Conservation (phyloP, 2,888 invertebrate genomes). For the Odontothrips loti region DNA sequence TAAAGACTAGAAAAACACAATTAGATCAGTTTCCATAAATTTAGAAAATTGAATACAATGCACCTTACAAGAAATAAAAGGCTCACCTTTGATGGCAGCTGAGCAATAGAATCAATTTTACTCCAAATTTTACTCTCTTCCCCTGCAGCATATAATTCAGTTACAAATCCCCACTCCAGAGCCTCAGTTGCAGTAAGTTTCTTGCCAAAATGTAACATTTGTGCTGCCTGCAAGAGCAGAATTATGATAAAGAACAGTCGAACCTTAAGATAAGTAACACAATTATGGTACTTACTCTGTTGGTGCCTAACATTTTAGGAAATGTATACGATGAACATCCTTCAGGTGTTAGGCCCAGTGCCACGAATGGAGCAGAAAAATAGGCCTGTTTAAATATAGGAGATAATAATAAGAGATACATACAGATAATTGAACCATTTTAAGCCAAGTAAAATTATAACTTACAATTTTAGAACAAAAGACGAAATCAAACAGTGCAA, state of each 20-base stretch:
- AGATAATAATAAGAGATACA: background rate
- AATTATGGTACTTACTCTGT: slow-evolving; percentile 55
- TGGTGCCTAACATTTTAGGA: slow-evolving; percentile 75
- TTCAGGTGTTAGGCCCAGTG: slow-evolving; percentile 81
- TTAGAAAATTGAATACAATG: background rate
- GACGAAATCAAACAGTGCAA: slow-evolving; percentile 81
- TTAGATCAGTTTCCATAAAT: background rate
- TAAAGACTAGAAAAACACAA: slow-evolving; percentile 53
- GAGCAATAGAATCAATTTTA: slow-evolving; percentile 52
- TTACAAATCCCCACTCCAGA: slow-evolving; percentile 68
- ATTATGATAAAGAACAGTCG: background rate
- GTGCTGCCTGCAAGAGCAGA: slow-evolving; percentile 48
- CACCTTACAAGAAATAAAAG: background rate
- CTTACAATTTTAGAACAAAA: slow-evolving; percentile 78
- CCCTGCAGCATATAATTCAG: slow-evolving; percentile 66
- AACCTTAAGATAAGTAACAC: slow-evolving; percentile 47
- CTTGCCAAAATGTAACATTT: slow-evolving; percentile 62
- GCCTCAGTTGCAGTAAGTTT: slow-evolving; percentile 79
- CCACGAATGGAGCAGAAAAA: slow-evolving; percentile 83
- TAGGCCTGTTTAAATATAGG: slow-evolving; percentile 60
- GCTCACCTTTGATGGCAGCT: slow-evolving; percentile 46
- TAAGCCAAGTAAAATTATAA: slow-evolving; percentile 6
- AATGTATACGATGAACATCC: slow-evolving; percentile 84
- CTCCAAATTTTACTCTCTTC: slow-evolving; percentile 58
- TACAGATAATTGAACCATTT: background rate